Evolutionary conservation across 2,888 invertebrate species (phyloP).

Genomic region (Dryobota labecula): DNA sequence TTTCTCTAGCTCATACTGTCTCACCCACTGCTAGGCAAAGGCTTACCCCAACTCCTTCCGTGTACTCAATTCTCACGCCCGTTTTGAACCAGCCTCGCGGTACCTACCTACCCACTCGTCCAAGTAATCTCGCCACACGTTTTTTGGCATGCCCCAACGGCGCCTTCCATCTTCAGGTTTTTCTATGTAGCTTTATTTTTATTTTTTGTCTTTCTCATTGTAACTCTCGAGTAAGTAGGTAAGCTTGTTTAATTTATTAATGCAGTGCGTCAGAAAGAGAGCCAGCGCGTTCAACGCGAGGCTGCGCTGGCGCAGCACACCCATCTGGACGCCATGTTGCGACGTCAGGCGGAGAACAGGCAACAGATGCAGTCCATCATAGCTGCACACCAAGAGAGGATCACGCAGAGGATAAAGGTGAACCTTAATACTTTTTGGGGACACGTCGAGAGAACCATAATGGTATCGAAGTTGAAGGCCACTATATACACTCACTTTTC

Average conservation of each 20-base stretch:
- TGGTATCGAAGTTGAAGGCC: neutral
- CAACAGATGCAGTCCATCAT: slow-evolving; percentile 91
- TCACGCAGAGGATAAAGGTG: slow-evolving; percentile 91
- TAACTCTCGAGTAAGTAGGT: too few species aligned
- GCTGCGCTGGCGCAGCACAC: slow-evolving; percentile 88
- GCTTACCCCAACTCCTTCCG: neutral
- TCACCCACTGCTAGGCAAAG: neutral
- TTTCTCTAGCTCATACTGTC: neutral
- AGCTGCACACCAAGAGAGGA: slow-evolving; percentile 91
- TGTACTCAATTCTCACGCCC: neutral
- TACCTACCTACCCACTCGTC: neutral
- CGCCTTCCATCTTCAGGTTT: neutral
- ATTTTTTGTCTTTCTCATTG: neutral
- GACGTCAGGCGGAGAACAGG: slow-evolving; percentile 90
- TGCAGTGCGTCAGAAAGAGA: slow-evolving; percentile 85
- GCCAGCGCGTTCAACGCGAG: slow-evolving; percentile 87
- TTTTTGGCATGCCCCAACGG: neutral
- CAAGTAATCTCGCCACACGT: neutral
- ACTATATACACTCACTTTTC: neutral
- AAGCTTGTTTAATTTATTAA: neutral
- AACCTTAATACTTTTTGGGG: neutral
- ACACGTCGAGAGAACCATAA: neutral
- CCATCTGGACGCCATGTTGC: slow-evolving; percentile 89
- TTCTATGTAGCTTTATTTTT: neutral
- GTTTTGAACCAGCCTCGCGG: neutral